A percentile compares a stretch with the other conserved stretches of the same genome.
Evolutionary conservation across 2,113 vertebrate genomes (phyloP).

Genomic region (Apaloderma vittatum): DNA sequence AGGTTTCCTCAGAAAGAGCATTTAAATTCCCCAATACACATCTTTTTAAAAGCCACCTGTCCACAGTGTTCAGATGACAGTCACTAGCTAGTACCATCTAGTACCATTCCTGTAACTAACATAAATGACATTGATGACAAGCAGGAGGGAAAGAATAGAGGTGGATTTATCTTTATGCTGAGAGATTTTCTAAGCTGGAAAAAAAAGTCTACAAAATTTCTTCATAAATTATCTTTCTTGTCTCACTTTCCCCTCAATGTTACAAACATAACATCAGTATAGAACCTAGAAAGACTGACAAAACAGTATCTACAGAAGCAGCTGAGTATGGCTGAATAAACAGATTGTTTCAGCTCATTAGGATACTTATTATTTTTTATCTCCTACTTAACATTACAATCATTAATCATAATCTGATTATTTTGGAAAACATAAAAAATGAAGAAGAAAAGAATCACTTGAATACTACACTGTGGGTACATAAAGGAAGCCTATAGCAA

Average conservation of each 20-base stretch:
- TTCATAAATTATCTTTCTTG: background rate
- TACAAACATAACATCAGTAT: background rate
- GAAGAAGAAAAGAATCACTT: background rate
- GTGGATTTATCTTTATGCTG: background rate
- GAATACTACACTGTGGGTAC: background rate
- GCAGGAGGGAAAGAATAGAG: background rate
- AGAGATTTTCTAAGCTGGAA: background rate
- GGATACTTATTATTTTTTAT: background rate
- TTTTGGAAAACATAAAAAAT: background rate
- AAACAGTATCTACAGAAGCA: background rate
- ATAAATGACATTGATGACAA: background rate
- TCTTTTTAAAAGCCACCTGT: background rate
- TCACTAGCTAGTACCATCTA: background rate
- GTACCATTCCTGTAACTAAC: background rate
- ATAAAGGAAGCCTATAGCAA: background rate
- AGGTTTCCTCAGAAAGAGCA: background rate
- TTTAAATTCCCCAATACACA: background rate
- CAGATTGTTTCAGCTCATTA: background rate
- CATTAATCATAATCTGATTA: background rate
- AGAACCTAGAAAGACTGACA: background rate
- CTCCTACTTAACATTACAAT: background rate
- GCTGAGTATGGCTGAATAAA: background rate
- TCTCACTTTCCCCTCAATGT: background rate
- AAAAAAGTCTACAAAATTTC: background rate
- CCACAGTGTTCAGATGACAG: background rate